These are phyloP conservation scores for Falco novaeseelandiae DNA, from an alignment of 2,797 vertebrate species.

Conservation along the genomic window DNA sequence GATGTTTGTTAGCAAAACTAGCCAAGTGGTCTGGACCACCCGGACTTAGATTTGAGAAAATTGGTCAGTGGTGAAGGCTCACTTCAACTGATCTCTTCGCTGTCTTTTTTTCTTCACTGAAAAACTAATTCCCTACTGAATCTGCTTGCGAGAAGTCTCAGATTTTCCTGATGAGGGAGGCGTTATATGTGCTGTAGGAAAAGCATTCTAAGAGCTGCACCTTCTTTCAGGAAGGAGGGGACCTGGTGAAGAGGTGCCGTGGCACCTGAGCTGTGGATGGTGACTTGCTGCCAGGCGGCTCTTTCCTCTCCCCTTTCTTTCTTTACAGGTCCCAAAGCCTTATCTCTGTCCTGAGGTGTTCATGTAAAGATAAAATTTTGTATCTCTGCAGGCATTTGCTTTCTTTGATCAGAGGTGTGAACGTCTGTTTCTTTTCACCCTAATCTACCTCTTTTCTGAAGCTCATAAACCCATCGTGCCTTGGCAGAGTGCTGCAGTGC, in stretches of 20 bases:
- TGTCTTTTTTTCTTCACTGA: background rate
- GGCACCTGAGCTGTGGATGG: rapidly evolving
- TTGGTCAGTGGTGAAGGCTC: background rate
- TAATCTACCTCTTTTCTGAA: background rate
- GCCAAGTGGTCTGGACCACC: background rate
- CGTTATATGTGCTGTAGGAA: background rate
- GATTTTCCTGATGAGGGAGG: background rate
- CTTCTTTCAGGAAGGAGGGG: background rate
- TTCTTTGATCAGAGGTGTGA: background rate
- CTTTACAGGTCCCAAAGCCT: background rate
- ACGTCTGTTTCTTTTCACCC: background rate
- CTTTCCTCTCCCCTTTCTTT: background rate
- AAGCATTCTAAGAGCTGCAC: background rate
- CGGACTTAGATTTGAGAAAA: background rate
- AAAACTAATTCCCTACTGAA: background rate
- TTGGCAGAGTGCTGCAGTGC: background rate
- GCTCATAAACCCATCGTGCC: background rate
- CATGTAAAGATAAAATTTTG: background rate
- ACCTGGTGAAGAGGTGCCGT: background rate
- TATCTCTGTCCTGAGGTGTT: background rate
- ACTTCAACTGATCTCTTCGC: background rate
- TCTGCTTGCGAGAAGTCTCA: background rate
- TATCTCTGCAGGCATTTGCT: background rate
- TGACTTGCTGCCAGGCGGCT: background rate
- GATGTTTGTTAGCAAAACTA: background rate